phyloP scores from a whole-genome alignment of 2,113 vertebrate species.

The Callithrix jacchus region DNA sequence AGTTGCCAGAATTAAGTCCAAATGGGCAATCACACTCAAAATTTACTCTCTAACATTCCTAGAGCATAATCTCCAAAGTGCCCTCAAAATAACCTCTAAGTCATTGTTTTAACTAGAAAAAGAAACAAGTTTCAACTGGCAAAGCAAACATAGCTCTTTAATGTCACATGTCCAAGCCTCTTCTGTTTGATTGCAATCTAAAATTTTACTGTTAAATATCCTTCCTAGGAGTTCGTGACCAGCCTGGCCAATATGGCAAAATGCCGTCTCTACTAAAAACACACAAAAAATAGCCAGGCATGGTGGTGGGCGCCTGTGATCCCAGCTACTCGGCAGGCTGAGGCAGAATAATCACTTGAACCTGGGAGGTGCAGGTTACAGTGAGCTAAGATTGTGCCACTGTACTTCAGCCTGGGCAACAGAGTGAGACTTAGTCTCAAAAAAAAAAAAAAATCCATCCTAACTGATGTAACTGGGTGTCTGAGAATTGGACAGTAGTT shows the following conservation, averaged over 20 bases:
- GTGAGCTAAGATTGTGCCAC: too few relatives aligned
- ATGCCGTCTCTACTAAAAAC: too few relatives aligned
- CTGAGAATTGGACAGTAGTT: background rate
- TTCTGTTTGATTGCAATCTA: background rate
- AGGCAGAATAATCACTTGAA: too few relatives aligned
- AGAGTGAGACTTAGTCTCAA: too few relatives aligned
- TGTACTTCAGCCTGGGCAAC: too few relatives aligned
- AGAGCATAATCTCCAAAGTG: background rate
- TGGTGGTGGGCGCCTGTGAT: too few relatives aligned
- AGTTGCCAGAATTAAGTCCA: constrained; percentile 3
- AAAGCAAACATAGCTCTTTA: constrained; percentile 39
- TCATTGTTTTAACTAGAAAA: constrained; percentile 41
- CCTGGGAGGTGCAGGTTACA: too few relatives aligned
- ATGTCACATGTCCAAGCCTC: background rate
- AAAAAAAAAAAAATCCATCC: background rate
- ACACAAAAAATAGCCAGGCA: too few relatives aligned
- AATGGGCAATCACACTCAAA: background rate
- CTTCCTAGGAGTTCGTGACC: background rate
- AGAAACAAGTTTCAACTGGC: constrained; percentile 36
- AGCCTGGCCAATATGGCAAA: too few relatives aligned
- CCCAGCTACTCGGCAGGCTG: too few relatives aligned
- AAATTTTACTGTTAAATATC: background rate
- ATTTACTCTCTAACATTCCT: background rate
- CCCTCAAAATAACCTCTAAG: constrained; percentile 13
- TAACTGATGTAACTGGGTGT: background rate